phyloP scores from a whole-genome alignment of 2,888 invertebrate species.

The Muscina levida region DNA sequence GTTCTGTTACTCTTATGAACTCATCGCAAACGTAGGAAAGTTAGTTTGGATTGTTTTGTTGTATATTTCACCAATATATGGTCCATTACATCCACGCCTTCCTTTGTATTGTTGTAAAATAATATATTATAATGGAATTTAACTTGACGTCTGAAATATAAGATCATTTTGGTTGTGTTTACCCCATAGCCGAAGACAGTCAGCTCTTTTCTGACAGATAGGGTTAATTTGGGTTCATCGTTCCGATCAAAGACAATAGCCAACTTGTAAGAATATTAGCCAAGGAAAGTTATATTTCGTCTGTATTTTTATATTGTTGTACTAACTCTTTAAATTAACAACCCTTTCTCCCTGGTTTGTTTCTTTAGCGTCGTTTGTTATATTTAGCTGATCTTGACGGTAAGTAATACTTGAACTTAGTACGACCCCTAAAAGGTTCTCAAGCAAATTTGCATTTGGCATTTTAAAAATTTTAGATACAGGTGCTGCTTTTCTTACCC shows the following conservation, averaged over 20 bases:
- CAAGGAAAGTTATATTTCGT: slow-evolving; percentile 2
- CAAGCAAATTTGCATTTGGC: no score
- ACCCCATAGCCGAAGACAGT: slow-evolving; percentile 23
- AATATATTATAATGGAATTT: slow-evolving; percentile 23
- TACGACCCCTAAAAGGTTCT: no score
- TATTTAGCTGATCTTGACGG: no score
- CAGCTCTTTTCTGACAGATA: slow-evolving; percentile 19
- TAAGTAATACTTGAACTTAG: no score
- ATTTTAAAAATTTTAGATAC: no score
- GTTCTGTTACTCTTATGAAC: no score
- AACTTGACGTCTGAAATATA: slow-evolving; percentile 25
- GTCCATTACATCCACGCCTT: slow-evolving; percentile 49
- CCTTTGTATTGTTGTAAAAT: slow-evolving; percentile 43
- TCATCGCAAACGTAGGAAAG: no score
- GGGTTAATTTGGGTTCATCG: slow-evolving; percentile 8
- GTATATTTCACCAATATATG: slow-evolving; percentile 43
- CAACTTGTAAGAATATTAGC: slow-evolving; percentile 7
- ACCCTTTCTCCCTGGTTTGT: slow-evolving; percentile 7
- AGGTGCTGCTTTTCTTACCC: no score
- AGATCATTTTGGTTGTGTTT: slow-evolving; percentile 10
- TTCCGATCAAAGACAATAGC: slow-evolving; percentile 13
- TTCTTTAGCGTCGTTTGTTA: neutral
- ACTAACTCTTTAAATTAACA: neutral
- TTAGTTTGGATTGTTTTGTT: no score
- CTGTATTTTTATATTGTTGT: neutral